phyloP scores from a whole-genome alignment of 2,797 vertebrate species.

The Fistularia commersonii region DNA sequence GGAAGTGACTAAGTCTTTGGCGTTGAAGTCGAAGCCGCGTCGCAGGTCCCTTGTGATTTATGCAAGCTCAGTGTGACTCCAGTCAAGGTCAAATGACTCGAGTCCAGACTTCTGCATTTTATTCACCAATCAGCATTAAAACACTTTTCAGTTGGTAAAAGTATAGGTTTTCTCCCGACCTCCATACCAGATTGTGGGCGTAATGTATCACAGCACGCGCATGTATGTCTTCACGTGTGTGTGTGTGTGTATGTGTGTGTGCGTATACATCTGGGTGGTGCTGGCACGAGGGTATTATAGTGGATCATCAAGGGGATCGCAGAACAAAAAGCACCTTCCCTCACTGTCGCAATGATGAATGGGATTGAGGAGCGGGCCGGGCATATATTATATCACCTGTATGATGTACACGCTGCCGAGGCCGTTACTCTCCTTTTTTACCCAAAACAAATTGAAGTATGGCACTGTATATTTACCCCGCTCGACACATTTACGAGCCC shows the following conservation, averaged over 20 bases:
- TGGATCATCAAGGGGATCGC: conserved; percentile 57
- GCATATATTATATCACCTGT: conserved; percentile 94
- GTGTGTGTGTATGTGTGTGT: conserved; percentile 8
- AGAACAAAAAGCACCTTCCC: conserved; percentile 80
- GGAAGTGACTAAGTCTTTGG: too few species aligned
- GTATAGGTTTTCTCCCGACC: too few species aligned
- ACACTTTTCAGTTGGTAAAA: too few species aligned
- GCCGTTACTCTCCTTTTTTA: conserved; percentile 88
- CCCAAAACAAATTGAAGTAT: conserved; percentile 87
- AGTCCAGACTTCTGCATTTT: too few species aligned
- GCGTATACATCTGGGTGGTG: conserved; percentile 42
- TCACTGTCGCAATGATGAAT: conserved; percentile 86
- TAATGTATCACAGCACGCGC: too few species aligned
- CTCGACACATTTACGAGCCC: conserved; percentile 91
- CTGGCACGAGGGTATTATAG: conserved; percentile 20
- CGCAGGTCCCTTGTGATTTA: too few species aligned
- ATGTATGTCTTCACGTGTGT: too few species aligned
- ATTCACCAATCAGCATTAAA: too few species aligned
- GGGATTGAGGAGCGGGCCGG: conserved; percentile 83
- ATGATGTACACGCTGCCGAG: conserved; percentile 87
- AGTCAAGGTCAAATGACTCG: too few species aligned
- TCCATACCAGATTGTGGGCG: too few species aligned
- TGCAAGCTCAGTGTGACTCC: too few species aligned
- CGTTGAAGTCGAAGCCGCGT: too few species aligned
- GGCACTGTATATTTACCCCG: conserved; percentile 86